Evolutionary conservation across 2,113 vertebrate genomes (phyloP).

Genomic region (Carlito syrichta): DNA sequence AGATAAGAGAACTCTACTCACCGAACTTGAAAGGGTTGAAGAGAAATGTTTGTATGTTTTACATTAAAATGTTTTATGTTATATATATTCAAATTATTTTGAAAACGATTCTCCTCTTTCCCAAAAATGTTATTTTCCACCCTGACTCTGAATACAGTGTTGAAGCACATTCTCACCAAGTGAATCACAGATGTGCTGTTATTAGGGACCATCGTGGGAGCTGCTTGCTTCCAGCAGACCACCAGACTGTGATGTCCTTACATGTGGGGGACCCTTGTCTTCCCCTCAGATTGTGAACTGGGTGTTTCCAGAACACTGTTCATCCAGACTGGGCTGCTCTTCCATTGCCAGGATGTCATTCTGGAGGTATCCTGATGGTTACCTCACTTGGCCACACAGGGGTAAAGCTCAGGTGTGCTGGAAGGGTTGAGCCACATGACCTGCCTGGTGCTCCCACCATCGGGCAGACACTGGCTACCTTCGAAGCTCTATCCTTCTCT

Average conservation of each 20-base stretch:
- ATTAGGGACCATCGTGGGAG: neutral
- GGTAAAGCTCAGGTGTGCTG: too few relatives aligned
- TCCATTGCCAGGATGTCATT: neutral
- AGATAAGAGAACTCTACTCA: neutral
- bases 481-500: too few relatives aligned
- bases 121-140: neutral
- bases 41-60: neutral
- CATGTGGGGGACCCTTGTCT: neutral
- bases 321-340: neutral
- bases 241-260: neutral
- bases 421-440: too few relatives aligned
- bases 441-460: too few relatives aligned
- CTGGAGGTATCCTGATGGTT: neutral
- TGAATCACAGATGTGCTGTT: fast-evolving
- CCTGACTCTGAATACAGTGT: too few relatives aligned
- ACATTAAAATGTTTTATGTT: neutral
- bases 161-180: neutral
- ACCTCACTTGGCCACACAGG: too few relatives aligned
- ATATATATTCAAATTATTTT: neutral
- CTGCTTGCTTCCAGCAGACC: neutral
- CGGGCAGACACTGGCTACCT: too few relatives aligned
- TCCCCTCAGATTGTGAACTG: neutral
- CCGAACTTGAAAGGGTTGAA: neutral
- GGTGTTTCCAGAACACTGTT: neutral
- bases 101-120: neutral